Base-by-base conservation (phyloP, 2,113 vertebrate genomes). In the Lanius collurio region DNA sequence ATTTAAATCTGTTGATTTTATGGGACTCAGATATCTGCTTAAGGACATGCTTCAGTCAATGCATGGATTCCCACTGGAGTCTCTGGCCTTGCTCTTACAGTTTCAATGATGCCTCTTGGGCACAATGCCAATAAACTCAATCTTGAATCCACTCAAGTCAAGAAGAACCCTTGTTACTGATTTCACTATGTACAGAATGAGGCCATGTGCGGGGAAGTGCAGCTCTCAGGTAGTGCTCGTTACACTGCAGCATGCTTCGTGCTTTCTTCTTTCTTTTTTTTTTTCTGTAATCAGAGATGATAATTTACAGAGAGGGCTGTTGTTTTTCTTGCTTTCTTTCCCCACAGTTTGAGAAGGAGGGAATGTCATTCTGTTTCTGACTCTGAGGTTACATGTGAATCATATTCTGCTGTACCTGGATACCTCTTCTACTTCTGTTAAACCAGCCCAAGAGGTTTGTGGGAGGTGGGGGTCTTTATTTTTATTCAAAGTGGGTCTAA, bases 141-240 rank as follows among this genome's bases (percentile, higher is more conserved):
- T 86, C 90, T 90, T 96, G 88, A 96, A 88, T 90, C 79, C 85
- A 88, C 90, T 94, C 85, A 82, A 94, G 92, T 83, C 73, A 75
- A 87, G 91, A 89, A 95, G 89, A 94, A 93, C 73, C 26, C 94
- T 96, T 95, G 70, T 87, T 89, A 87, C 74, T 84, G 69, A 95
- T 87, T 97, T 95, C 70, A 62, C 52, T 95, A 65, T 5, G n/a
- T 71, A 83, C 77, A 93, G 89, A 94, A 95, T 76, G 89, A 84
- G 83, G 93, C 87, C 86, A 11, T 79, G 37, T 33, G n/a, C 2
- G 1, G 80, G 77, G 65, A 92, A 78, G 21, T 19, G 1, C 37
- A 93, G 83, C 37, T 94, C 46, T 82, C 62, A 57, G 77, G 39
- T 89, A 82, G 49, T 52, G 31, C 74, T 82, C 23, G 1, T 70